Percentiles rank a stretch among this genome's conserved stretches.
Conservation (phyloP, 2,797 vertebrate species). For the Odontamblyopus rebecca region DNA sequence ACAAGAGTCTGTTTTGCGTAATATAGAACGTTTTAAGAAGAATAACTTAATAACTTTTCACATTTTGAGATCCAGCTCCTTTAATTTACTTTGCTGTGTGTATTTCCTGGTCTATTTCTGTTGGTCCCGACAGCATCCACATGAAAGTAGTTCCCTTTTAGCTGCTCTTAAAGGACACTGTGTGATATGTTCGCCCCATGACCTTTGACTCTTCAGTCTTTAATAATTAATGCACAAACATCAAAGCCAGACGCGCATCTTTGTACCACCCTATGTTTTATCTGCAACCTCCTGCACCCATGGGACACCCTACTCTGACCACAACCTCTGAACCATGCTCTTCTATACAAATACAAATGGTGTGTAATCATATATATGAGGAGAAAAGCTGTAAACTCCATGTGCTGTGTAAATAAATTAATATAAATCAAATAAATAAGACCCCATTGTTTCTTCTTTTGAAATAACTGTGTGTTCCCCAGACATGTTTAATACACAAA, state of each 20-base stretch:
- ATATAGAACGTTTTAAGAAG: too few relatives aligned
- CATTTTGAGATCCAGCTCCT: too few relatives aligned
- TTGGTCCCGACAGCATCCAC: neutral
- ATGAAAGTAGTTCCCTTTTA: neutral
- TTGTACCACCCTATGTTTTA: conserved; percentile 45
- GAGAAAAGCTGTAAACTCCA: neutral
- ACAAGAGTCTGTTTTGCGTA: too few relatives aligned
- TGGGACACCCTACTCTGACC: neutral
- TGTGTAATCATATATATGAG: neutral
- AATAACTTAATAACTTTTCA: too few relatives aligned
- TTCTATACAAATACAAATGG: too few relatives aligned
- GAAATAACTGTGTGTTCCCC: too few relatives aligned
- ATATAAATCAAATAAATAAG: too few relatives aligned
- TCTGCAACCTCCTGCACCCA: conserved; percentile 30
- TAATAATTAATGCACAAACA: conserved; percentile 18
- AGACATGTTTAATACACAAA: too few relatives aligned
- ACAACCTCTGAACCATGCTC: neutral
- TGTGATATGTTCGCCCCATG: conserved; percentile 23
- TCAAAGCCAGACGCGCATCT: conserved; percentile 22
- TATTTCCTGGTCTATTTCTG: neutral
- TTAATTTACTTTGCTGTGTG: too few relatives aligned
- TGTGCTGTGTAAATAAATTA: neutral
- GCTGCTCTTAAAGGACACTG: conserved; percentile 65
- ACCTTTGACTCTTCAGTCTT: conserved; percentile 45
- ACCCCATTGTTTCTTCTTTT: too few relatives aligned